These are phyloP conservation scores for Pholis gunnellus DNA, from an alignment of 2,113 vertebrate species.

Conservation along the genomic window DNA sequence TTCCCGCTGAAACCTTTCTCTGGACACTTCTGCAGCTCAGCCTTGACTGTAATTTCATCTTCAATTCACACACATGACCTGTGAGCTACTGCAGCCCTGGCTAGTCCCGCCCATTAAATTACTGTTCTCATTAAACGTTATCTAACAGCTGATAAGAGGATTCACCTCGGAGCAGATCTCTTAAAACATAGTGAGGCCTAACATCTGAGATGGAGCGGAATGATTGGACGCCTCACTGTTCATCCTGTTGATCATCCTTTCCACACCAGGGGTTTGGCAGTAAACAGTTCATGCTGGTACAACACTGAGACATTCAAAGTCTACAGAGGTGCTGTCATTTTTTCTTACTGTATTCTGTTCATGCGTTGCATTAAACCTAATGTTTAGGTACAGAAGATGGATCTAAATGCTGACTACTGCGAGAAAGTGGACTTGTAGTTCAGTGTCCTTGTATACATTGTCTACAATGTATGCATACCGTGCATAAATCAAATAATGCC, in stretches of 20 bases:
- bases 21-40: conserved; percentile 4
- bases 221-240: not conserved
- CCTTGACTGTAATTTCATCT: conserved; percentile 23
- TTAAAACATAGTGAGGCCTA: not conserved
- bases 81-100: conserved; percentile 21
- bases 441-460: not conserved
- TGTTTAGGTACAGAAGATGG: not conserved
- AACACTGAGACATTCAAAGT: not conserved
- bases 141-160: conserved; percentile 11
- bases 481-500: not conserved
- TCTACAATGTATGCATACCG: not conserved
- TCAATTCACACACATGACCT: conserved; percentile 17
- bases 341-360: not conserved
- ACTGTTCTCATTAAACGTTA: conserved; percentile 36
- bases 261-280: not conserved
- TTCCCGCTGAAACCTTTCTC: not conserved
- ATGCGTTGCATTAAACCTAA: not conserved
- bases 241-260: not conserved
- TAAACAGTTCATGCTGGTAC: not conserved
- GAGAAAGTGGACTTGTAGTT: not conserved
- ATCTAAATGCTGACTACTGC: not conserved
- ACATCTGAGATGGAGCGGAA: not conserved
- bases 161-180: not conserved
- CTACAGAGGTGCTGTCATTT: not conserved
- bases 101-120: conserved; percentile 48